Evolutionary conservation across 1,140 invertebrate species (phyloP).

Genomic region (Xylocopa sonorina): DNA sequence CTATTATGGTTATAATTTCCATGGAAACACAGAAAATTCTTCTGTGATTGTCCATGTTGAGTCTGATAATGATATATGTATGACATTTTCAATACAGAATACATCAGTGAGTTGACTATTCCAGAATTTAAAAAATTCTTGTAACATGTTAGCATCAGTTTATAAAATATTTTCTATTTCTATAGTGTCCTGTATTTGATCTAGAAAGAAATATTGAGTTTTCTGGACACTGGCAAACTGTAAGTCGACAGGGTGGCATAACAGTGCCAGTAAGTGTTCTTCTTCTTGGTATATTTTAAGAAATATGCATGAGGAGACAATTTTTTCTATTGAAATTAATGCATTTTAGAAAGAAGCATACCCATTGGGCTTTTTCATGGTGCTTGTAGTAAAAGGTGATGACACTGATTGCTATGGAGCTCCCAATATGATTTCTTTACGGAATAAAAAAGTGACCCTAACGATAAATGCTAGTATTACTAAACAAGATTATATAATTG

Average conservation of each 20-base stretch:
- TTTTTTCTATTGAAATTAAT: too few relatives aligned
- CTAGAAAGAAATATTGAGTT: conserved; percentile 85
- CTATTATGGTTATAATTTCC: conserved; percentile 84
- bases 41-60: conserved; percentile 83
- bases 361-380: conserved; percentile 90
- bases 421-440: conserved; percentile 61
- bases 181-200: conserved; percentile 86
- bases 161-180: background rate
- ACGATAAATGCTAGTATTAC: conserved; percentile 83
- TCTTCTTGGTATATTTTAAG: background rate
- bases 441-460: conserved; percentile 84
- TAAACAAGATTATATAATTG: conserved; percentile 85
- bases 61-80: conserved; percentile 83
- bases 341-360: conserved; percentile 74
- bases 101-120: conserved; percentile 79
- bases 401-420: conserved; percentile 86
- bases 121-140: background rate
- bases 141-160: background rate
- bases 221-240: conserved; percentile 86
- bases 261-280: conserved; percentile 81
- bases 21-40: conserved; percentile 75
- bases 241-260: conserved; percentile 84
- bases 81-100: conserved; percentile 86
- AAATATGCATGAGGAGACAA: too few relatives aligned
- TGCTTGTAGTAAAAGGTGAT: conserved; percentile 90